These are phyloP conservation scores for Oncopodura yosiiana DNA, from an alignment of 1,140 invertebrate genomes.

Conservation along the genomic window DNA sequence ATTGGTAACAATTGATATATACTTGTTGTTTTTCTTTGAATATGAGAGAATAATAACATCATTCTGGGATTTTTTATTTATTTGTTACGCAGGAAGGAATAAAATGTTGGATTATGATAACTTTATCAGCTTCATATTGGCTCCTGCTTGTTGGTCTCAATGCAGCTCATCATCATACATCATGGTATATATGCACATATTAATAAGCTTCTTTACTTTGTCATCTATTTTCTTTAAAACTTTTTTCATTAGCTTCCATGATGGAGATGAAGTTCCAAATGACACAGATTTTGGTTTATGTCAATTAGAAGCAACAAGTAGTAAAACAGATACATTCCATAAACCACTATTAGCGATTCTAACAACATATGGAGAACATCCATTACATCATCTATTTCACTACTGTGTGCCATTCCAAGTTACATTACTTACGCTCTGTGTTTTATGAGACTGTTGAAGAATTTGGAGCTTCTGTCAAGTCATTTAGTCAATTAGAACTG, in stretches of 20 bases:
- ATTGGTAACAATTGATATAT: background rate
- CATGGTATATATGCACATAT: background rate
- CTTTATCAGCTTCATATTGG: slow-evolving; percentile 45
- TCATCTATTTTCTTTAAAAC: background rate
- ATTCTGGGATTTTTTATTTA: slow-evolving; percentile 24
- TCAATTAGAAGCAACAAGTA: slow-evolving; percentile 63
- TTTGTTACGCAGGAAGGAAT: slow-evolving; percentile 10
- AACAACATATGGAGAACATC: slow-evolving; percentile 65
- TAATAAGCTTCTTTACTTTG: too few species aligned
- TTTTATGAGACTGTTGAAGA: slow-evolving; percentile 58
- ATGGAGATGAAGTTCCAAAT: slow-evolving; percentile 51
- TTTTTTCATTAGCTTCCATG: slow-evolving; percentile 52
- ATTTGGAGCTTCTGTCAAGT: slow-evolving; percentile 51
- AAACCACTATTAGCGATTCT: slow-evolving; percentile 54
- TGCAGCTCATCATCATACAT: slow-evolving; percentile 58
- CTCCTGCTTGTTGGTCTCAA: slow-evolving; percentile 59
- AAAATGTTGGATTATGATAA: slow-evolving; percentile 33
- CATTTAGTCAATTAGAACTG: slow-evolving; percentile 46
- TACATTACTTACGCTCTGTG: slow-evolving; percentile 54
- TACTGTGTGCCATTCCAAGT: slow-evolving; percentile 62
- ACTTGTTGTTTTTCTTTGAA: background rate
- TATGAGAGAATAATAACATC: slow-evolving; percentile 11
- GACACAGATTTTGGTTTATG: slow-evolving; percentile 43
- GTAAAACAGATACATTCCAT: slow-evolving; percentile 47
- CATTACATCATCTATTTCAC: slow-evolving; percentile 72